Percentiles rank a stretch among this genome's conserved stretches.
Evolutionary conservation across 2,797 vertebrate species (phyloP).

Genomic region (Pangasius sanitwongsei): DNA sequence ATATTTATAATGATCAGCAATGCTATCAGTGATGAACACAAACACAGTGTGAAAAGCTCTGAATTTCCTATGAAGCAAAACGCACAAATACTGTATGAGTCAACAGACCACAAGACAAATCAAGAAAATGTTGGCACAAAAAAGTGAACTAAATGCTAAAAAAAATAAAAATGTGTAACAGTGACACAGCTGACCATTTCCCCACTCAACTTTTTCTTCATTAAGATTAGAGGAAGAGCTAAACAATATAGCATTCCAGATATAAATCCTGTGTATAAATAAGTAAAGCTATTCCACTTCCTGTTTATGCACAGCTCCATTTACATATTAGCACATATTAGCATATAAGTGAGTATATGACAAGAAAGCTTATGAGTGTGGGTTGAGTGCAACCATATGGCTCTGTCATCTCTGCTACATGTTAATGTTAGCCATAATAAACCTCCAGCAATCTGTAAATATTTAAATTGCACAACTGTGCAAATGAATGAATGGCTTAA

Average conservation of each 20-base stretch:
- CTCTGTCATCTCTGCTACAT: neutral
- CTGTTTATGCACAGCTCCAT: constrained; percentile 26
- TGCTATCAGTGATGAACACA: constrained; percentile 72
- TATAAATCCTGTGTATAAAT: neutral
- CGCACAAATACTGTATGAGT: neutral
- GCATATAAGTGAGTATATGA: neutral
- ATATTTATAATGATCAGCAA: constrained; percentile 80
- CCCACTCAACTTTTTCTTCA: too few relatives aligned
- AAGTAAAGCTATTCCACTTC: neutral
- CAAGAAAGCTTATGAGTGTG: constrained; percentile 1
- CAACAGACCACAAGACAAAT: neutral
- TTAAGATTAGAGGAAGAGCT: neutral
- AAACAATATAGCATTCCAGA: too few relatives aligned
- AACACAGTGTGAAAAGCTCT: constrained; percentile 56
- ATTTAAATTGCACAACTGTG: constrained; percentile 22
- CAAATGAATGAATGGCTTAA: neutral
- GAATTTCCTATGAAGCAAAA: neutral
- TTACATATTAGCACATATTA: constrained; percentile 31
- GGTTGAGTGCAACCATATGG: neutral
- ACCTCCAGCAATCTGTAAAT: constrained; percentile 26
- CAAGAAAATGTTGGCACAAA: neutral
- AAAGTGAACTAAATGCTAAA: neutral
- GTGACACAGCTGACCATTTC: neutral
- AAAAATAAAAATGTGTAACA: neutral
- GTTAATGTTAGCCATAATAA: constrained; percentile 23